These are phyloP conservation scores for Standfussiana lucernea DNA, from an alignment of 2,888 invertebrate species.

Conservation along the genomic window DNA sequence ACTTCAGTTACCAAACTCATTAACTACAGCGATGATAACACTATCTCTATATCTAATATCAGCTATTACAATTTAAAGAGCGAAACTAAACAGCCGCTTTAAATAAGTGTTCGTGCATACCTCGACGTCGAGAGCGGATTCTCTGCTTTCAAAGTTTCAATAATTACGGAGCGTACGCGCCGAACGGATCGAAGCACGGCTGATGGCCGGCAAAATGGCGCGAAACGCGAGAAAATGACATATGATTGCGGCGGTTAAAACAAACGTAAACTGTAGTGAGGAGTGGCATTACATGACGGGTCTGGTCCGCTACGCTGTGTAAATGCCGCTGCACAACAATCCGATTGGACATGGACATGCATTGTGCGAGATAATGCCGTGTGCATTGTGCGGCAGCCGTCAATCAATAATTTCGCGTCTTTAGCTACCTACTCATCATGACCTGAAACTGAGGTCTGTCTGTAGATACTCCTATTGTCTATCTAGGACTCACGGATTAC, in stretches of 20 bases:
- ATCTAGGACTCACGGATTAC: neutral
- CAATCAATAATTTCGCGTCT: constrained; percentile 52
- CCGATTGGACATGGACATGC: constrained; percentile 68
- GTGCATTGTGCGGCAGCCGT: constrained; percentile 13
- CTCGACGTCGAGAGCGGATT: constrained; percentile 65
- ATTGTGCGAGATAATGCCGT: constrained; percentile 46
- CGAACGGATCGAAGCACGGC: constrained; percentile 73
- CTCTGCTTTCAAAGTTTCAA: constrained; percentile 74
- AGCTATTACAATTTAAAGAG: constrained; percentile 45
- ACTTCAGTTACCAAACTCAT: constrained; percentile 22
- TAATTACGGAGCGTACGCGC: constrained; percentile 77
- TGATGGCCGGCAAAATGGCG: constrained; percentile 81
- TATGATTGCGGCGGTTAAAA: constrained; percentile 86
- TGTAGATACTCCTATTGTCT: neutral
- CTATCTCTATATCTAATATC: constrained; percentile 32
- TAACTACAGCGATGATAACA: constrained; percentile 27
- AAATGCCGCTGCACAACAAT: constrained; percentile 65
- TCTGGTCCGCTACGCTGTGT: constrained; percentile 68
- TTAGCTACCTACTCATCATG: constrained; percentile 27
- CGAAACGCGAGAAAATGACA: constrained; percentile 85
- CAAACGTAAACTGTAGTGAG: constrained; percentile 79
- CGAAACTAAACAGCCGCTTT: constrained; percentile 48
- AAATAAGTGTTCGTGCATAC: constrained; percentile 60
- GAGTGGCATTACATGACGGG: constrained; percentile 74
- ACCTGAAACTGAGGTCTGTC: neutral